Evolutionary conservation across 2,797 vertebrate genomes (phyloP).

Genomic region (Paramormyrops hopkinsi): DNA sequence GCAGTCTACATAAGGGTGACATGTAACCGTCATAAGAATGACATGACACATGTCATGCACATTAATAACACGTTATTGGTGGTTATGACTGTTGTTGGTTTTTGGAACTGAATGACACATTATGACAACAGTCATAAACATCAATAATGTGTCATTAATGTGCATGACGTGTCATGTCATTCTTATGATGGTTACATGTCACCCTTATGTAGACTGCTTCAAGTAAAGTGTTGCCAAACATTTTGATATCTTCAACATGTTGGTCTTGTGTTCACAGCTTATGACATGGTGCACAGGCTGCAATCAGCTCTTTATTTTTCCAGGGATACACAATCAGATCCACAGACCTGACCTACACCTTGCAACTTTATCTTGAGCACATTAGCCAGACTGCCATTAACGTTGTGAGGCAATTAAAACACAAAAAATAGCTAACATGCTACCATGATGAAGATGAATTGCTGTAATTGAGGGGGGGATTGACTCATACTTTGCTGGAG

Average conservation of each 20-base stretch:
- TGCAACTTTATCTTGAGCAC: slow-evolving; percentile 32
- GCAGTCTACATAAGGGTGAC: too few species aligned
- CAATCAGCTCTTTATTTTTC: slow-evolving; percentile 33
- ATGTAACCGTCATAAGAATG: too few species aligned
- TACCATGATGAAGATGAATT: slow-evolving; percentile 30
- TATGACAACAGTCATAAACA: too few species aligned
- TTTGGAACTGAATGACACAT: too few species aligned
- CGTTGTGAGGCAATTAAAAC: slow-evolving; percentile 13
- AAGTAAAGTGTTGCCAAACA: slow-evolving; percentile 27
- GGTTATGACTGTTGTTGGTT: too few species aligned
- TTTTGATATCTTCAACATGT: slow-evolving; percentile 57
- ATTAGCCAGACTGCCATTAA: slow-evolving; percentile 28
- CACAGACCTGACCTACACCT: neutral
- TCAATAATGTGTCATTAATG: too few species aligned
- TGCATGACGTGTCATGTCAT: too few species aligned
- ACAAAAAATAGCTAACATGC: slow-evolving; percentile 14
- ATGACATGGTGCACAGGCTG: slow-evolving; percentile 30
- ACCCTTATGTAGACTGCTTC: too few species aligned
- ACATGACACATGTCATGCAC: too few species aligned
- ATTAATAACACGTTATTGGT: too few species aligned
- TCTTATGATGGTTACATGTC: too few species aligned
- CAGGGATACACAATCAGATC: slow-evolving; percentile 24
- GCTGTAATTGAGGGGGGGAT: slow-evolving; percentile 36
- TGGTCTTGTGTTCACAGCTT: slow-evolving; percentile 30
- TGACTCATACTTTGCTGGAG: slow-evolving; percentile 46